Conservation (phyloP, 1,140 invertebrate species). For the Catajapyx aquilonaris region DNA sequence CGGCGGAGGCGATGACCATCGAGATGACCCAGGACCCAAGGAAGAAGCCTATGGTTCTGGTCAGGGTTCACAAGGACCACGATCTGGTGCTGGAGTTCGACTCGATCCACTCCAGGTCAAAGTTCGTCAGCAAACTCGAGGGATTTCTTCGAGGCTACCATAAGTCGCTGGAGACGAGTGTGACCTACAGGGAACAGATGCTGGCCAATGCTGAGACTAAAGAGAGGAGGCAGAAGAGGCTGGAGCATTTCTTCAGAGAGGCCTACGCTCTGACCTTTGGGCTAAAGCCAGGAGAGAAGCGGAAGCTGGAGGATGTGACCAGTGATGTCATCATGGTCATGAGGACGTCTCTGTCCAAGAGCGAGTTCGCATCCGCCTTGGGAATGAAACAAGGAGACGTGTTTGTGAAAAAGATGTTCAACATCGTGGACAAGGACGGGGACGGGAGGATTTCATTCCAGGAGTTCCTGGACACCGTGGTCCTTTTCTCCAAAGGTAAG, state of each 20-base stretch:
- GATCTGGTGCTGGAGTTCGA: conserved; percentile 91
- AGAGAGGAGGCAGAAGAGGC: conserved; percentile 72
- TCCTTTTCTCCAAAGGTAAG: conserved; percentile 72
- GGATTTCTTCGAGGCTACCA: conserved; percentile 60
- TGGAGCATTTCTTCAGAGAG: conserved; percentile 97
- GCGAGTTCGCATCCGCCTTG: conserved; percentile 90
- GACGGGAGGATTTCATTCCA: conserved; percentile 93
- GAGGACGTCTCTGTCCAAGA: conserved; percentile 78
- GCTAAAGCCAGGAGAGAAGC: conserved; percentile 36
- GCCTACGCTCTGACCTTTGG: conserved; percentile 91
- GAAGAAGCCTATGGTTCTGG: conserved; percentile 58
- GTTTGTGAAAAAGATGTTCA: conserved; percentile 98
- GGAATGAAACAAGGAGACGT: conserved; percentile 91
- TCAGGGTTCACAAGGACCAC: conserved; percentile 78
- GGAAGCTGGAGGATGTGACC: conserved; percentile 42
- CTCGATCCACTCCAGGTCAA: conserved; percentile 49
- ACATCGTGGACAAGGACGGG: conserved; percentile 89
- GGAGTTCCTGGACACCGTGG: conserved; percentile 92
- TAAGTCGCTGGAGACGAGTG: conserved; percentile 44
- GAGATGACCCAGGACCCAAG: conserved; percentile 48
- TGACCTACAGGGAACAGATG: conserved; percentile 57
- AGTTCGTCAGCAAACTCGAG: conserved; percentile 79
- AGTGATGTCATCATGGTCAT: conserved; percentile 77
- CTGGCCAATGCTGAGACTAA: conserved; percentile 86
- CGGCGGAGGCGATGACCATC: conserved; percentile 51